A percentile compares a stretch with the other conserved stretches of the same genome.
These are phyloP conservation scores for Parauchenoglanis punctatus DNA, from an alignment of 2,797 vertebrate species.

Conservation along the genomic window DNA sequence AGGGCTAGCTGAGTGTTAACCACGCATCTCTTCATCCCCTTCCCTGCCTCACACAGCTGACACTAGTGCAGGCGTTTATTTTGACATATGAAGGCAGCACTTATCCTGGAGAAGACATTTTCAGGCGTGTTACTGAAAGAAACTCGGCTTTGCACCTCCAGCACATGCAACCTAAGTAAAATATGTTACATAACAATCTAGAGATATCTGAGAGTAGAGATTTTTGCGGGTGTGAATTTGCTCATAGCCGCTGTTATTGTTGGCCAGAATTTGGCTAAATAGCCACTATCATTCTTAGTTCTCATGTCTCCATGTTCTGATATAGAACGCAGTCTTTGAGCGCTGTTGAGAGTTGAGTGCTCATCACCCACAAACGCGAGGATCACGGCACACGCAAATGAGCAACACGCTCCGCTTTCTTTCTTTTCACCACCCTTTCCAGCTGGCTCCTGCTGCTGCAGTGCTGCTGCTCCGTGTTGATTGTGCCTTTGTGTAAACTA, in stretches of 20 bases:
- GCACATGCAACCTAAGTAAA: constrained; percentile 10
- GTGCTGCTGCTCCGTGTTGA: constrained; percentile 36
- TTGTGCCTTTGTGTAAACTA: constrained; percentile 52
- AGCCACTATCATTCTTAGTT: neutral
- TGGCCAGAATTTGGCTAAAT: neutral
- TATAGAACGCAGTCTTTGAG: neutral
- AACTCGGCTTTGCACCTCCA: constrained; percentile 28
- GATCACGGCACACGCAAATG: neutral
- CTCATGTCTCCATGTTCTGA: neutral
- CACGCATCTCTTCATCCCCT: neutral
- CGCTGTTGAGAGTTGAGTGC: neutral
- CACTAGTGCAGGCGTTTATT: constrained; percentile 24
- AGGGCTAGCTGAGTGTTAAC: constrained; percentile 13
- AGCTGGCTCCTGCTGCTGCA: constrained; percentile 24
- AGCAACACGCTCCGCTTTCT: constrained; percentile 1
- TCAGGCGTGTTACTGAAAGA: constrained; percentile 5
- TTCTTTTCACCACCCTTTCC: constrained; percentile 13
- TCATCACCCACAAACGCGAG: constrained; percentile 3
- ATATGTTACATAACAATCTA: constrained; percentile 7
- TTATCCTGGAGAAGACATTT: constrained; percentile 21
- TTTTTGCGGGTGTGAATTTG: no score
- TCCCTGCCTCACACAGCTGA: constrained; percentile 2
- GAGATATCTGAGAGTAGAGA: neutral
- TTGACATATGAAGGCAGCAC: constrained; percentile 34
- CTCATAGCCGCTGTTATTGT: no score